These are phyloP conservation scores for Isichthys henryi DNA, from an alignment of 2,113 vertebrate species.

Conservation along the genomic window DNA sequence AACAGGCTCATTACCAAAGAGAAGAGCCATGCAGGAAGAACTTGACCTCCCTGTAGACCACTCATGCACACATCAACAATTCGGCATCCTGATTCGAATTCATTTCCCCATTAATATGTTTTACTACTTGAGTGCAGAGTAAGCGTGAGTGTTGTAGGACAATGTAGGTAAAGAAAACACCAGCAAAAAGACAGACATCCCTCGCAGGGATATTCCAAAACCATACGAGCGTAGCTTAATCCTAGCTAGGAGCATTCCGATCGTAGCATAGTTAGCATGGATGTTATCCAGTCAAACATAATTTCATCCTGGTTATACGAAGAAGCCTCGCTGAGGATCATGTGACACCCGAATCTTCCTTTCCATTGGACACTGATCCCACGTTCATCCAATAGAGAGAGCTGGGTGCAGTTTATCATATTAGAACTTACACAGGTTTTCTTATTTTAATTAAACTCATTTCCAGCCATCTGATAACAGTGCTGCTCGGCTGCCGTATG, in stretches of 20 bases:
- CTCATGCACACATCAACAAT: not conserved
- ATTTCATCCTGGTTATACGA: constrained; percentile 23
- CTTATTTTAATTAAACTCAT: constrained; percentile 13
- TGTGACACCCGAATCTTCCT: not conserved
- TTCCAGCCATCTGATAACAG: not conserved
- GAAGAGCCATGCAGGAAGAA: not conserved
- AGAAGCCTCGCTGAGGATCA: not conserved
- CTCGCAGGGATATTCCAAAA: constrained; percentile 42
- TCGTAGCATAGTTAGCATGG: constrained; percentile 43
- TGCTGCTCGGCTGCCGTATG: not conserved
- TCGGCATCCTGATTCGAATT: not conserved
- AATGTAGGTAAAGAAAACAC: not conserved
- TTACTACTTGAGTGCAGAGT: not conserved
- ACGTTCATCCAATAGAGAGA: not conserved
- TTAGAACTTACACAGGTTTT: not conserved
- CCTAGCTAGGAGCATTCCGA: constrained; percentile 40
- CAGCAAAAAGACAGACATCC: not conserved
- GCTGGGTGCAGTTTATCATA: constrained; percentile 3
- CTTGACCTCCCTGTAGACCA: not conserved
- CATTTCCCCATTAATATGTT: not conserved
- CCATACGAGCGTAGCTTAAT: constrained; percentile 54
- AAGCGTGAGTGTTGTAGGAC: not conserved
- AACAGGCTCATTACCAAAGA: constrained; percentile 4
- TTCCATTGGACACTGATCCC: not conserved
- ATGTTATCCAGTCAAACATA: constrained; percentile 31